These are phyloP conservation scores for Pogonognathellus flavescens DNA, from an alignment of 1,140 invertebrate species.

Conservation along the genomic window DNA sequence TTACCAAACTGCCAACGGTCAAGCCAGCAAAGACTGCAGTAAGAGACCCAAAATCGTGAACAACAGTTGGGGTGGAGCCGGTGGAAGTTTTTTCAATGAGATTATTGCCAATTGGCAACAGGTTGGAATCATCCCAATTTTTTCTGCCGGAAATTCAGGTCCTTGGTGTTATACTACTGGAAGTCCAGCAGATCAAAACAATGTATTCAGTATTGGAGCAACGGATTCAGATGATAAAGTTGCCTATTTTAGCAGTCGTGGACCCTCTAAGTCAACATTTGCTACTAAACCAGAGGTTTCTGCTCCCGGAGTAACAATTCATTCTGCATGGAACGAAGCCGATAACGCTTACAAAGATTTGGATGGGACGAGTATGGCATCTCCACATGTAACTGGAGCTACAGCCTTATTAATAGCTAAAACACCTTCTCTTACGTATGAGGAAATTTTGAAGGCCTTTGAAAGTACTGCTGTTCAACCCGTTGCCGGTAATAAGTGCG, in stretches of 20 bases:
- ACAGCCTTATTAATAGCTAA: not conserved
- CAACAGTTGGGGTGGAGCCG: slow-evolving; percentile 52
- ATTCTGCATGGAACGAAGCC: not conserved
- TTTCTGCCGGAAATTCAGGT: slow-evolving; percentile 17
- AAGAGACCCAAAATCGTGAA: slow-evolving; percentile 7
- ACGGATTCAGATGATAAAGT: not conserved
- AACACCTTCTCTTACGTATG: not conserved
- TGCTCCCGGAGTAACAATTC: not conserved
- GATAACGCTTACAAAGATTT: not conserved
- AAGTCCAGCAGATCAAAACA: not conserved
- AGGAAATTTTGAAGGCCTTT: not conserved
- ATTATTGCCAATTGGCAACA: slow-evolving; percentile 29
- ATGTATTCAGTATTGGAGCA: slow-evolving; percentile 1
- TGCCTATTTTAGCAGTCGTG: not conserved
- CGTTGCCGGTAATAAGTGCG: not conserved
- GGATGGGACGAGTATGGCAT: slow-evolving; percentile 15
- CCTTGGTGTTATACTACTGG: not conserved
- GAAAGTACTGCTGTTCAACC: slow-evolving; percentile 16
- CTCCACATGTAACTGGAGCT: not conserved
- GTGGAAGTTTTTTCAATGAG: slow-evolving; percentile 24
- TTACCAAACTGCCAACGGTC: slow-evolving; percentile 1
- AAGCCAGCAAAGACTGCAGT: slow-evolving; percentile 18
- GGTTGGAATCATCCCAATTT: slow-evolving; percentile 51
- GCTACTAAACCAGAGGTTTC: not conserved
- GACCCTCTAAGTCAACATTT: not conserved